phyloP scores from a whole-genome alignment of 1,140 invertebrate genomes.

The Formica exsecta region DNA sequence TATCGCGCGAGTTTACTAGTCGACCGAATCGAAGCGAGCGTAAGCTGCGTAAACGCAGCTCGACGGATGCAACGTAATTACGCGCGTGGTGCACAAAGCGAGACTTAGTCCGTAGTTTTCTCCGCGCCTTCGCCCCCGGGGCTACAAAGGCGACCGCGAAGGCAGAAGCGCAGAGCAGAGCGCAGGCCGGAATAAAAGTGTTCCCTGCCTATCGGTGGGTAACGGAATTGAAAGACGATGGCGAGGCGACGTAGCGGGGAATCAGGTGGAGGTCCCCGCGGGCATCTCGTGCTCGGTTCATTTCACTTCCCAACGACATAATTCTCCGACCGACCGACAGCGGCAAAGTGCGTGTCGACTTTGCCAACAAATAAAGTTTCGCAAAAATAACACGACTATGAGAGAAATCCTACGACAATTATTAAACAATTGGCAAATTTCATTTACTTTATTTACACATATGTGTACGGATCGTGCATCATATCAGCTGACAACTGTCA shows the following conservation, averaged over 20 bases:
- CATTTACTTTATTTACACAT: too few species aligned
- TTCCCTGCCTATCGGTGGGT: constrained; percentile 64
- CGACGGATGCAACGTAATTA: constrained; percentile 63
- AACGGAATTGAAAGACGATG: constrained; percentile 75
- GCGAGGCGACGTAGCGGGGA: constrained; percentile 51
- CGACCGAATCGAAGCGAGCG: constrained; percentile 15
- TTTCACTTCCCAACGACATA: constrained; percentile 64
- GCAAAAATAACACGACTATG: constrained; percentile 7
- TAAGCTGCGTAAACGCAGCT: constrained; percentile 15
- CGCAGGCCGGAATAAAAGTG: constrained; percentile 59
- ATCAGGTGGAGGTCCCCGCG: constrained; percentile 47
- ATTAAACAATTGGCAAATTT: not conserved
- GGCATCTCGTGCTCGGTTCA: constrained; percentile 44
- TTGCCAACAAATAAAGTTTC: not conserved
- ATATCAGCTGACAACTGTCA: too few species aligned
- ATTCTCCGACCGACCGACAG: constrained; percentile 38
- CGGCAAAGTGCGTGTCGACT: constrained; percentile 12
- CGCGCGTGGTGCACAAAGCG: constrained; percentile 27
- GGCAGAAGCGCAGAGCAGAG: constrained; percentile 13
- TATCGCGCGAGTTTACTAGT: constrained; percentile 12
- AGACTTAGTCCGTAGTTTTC: constrained; percentile 38
- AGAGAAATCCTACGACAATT: constrained; percentile 16
- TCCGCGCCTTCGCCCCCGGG: constrained; percentile 48
- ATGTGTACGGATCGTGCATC: too few species aligned
- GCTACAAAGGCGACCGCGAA: constrained; percentile 43